Conservation (phyloP, 2,888 invertebrate species). For the Dyspetes luteomarginatus region DNA sequence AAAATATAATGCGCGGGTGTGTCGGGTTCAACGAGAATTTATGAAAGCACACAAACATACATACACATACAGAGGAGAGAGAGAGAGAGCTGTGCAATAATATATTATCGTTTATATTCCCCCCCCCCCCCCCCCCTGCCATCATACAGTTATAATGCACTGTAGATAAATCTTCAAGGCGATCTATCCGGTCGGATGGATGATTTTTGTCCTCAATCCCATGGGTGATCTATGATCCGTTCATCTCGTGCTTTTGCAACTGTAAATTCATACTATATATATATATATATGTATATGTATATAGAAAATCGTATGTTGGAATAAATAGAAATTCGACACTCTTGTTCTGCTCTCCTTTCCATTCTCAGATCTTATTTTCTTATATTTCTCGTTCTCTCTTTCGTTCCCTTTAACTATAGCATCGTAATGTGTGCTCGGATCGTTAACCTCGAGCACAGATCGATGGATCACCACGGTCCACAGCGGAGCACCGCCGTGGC, state of each 20-base stretch:
- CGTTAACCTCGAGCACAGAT: slow-evolving; percentile 65
- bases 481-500: not conserved
- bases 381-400: slow-evolving; percentile 6
- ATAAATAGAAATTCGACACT: slow-evolving; percentile 25
- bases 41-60: slow-evolving; percentile 9
- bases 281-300: not conserved
- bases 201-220: slow-evolving; percentile 42
- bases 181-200: slow-evolving; percentile 46
- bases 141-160: slow-evolving; percentile 29
- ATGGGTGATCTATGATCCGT: slow-evolving; percentile 12
- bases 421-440: slow-evolving; percentile 58
- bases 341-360: slow-evolving; percentile 18
- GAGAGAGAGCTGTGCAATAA: slow-evolving; percentile 1
- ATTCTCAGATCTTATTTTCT: not conserved
- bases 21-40: slow-evolving; percentile 22
- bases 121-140: not conserved
- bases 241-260: slow-evolving; percentile 8
- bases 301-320: slow-evolving; percentile 39
- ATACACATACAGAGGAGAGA: not conserved
- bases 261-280: slow-evolving; percentile 10
- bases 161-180: slow-evolving; percentile 27
- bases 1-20: slow-evolving; percentile 29
- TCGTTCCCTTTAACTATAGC: slow-evolving; percentile 20
- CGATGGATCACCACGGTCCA: slow-evolving; percentile 65
- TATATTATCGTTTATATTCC: slow-evolving; percentile 42